Evolutionary conservation across 2,888 invertebrate genomes (phyloP).

Genomic region (Pyrgus malvae): DNA sequence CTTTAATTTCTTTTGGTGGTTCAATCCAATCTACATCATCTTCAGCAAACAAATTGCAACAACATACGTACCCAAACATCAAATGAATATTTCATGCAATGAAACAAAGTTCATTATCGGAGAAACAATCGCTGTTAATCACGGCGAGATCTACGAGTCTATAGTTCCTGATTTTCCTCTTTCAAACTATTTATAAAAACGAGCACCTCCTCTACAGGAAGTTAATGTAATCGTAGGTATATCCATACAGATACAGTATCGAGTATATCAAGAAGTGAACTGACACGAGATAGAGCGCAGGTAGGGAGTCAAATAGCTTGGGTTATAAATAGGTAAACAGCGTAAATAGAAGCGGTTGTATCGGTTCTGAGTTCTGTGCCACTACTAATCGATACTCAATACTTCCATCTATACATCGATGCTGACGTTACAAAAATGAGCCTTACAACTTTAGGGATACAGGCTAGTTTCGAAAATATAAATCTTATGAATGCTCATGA

Average conservation of each 20-base stretch:
- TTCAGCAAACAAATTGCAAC: background rate
- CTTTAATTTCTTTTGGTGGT: background rate
- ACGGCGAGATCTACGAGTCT: slow-evolving; percentile 8
- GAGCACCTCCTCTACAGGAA: slow-evolving; percentile 12
- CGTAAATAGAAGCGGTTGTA: slow-evolving; percentile 78
- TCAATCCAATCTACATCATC: background rate
- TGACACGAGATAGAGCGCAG: slow-evolving; percentile 53
- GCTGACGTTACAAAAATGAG: slow-evolving; percentile 39
- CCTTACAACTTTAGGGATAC: slow-evolving; percentile 14
- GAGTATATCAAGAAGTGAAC: slow-evolving; percentile 37
- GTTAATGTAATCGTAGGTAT: background rate
- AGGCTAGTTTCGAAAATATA: background rate
- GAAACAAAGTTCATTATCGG: slow-evolving; percentile 2
- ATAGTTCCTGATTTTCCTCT: slow-evolving; percentile 5
- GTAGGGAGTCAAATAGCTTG: slow-evolving; percentile 68
- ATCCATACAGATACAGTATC: background rate
- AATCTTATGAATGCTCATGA: slow-evolving; percentile 43
- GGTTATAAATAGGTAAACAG: slow-evolving; percentile 80
- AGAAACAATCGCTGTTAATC: slow-evolving; percentile 5
- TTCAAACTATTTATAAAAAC: slow-evolving; percentile 29
- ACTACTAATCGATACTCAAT: slow-evolving; percentile 74
- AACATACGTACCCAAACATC: background rate
- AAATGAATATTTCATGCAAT: slow-evolving; percentile 15
- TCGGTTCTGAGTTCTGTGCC: slow-evolving; percentile 66
- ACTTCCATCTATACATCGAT: slow-evolving; percentile 40